Evolutionary conservation across 2,797 vertebrate genomes (phyloP).

Genomic region (Sebastes kiyomatsui): DNA sequence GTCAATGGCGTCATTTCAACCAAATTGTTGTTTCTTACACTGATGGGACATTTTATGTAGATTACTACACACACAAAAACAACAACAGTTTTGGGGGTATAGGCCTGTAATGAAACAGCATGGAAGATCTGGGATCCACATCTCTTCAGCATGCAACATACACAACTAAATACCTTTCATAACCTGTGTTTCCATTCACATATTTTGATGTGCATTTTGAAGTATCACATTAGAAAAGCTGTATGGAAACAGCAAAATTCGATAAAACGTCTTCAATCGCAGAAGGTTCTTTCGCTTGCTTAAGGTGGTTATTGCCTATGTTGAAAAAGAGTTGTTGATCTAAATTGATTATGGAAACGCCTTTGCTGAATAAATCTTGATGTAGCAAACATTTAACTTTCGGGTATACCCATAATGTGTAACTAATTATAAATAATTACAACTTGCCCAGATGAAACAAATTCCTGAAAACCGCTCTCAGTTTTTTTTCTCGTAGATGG

Average conservation of each 20-base stretch:
- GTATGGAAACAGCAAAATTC: background rate
- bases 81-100: background rate
- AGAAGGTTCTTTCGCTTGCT: fast-evolving
- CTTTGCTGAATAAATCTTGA: background rate
- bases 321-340: no score
- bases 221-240: background rate
- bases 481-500: background rate
- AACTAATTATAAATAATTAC: background rate
- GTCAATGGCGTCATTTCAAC: constrained; percentile 11
- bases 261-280: background rate
- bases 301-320: no score
- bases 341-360: no score
- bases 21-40: background rate
- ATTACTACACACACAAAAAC: background rate
- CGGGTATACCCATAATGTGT: background rate
- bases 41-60: background rate
- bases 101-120: background rate
- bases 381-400: background rate
- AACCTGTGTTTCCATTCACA: background rate
- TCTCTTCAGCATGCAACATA: background rate
- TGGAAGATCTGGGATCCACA: background rate
- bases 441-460: background rate
- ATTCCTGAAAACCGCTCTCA: background rate
- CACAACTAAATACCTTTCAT: background rate
- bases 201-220: background rate